These are phyloP conservation scores for Dendrolimus punctatus DNA, from an alignment of 1,140 invertebrate species.

Conservation along the genomic window DNA sequence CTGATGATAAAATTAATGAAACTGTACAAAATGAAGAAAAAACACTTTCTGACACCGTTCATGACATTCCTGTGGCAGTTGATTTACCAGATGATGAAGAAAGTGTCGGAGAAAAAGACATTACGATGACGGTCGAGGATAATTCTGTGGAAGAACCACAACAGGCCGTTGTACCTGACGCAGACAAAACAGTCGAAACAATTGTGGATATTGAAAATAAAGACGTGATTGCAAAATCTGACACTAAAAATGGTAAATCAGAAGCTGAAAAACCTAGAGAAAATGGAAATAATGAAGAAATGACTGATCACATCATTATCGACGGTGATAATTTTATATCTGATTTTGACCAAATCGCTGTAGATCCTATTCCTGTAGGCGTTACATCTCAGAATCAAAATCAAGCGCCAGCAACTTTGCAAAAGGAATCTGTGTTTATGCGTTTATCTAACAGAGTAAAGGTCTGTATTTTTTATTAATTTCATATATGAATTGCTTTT, in stretches of 20 bases:
- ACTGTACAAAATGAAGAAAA: conserved; percentile 37
- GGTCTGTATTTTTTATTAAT: conserved; percentile 65
- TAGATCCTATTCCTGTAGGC: conserved; percentile 51
- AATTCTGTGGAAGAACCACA: conserved; percentile 26
- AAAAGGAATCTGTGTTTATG: conserved; percentile 96
- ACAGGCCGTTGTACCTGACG: conserved; percentile 25
- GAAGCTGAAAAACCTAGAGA: conserved; percentile 53
- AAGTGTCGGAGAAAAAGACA: conserved; percentile 28
- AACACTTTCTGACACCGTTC: conserved; percentile 28
- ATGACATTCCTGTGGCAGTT: conserved; percentile 24
- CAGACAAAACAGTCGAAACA: conserved; percentile 29
- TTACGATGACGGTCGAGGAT: conserved; percentile 12
- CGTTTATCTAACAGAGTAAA: conserved; percentile 96
- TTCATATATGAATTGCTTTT: background rate
- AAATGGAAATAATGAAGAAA: conserved; percentile 42
- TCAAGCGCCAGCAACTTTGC: conserved; percentile 67
- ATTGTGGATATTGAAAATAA: conserved; percentile 36
- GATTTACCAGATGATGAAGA: conserved; percentile 43
- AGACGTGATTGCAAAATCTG: conserved; percentile 31
- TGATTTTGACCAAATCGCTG: conserved; percentile 64
- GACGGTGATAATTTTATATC: conserved; percentile 63
- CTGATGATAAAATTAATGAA: conserved; percentile 40
- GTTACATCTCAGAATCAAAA: conserved; percentile 53
- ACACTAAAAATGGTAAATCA: conserved; percentile 39
- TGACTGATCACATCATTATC: conserved; percentile 47